Conservation (phyloP, 2,797 vertebrate genomes). For the Artibeus lituratus region DNA sequence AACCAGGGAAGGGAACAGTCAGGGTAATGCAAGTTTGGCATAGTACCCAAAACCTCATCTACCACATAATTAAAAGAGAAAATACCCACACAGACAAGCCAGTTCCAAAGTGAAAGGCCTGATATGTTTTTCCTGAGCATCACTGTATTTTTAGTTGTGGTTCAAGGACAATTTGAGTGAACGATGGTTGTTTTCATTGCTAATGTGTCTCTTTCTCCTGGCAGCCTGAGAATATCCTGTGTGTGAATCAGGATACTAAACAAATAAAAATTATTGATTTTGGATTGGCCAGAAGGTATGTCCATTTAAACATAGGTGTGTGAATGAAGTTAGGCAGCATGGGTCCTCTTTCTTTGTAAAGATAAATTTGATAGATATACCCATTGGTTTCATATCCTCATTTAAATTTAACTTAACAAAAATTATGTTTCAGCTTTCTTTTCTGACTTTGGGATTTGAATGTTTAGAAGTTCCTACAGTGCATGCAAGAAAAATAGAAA, state of each 20-base stretch:
- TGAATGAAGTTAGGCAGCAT: background rate
- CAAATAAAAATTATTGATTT: slow-evolving; percentile 99
- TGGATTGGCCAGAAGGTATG: slow-evolving; percentile 96
- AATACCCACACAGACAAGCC: slow-evolving; percentile 56
- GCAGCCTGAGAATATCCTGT: slow-evolving; percentile 98
- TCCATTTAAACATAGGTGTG: slow-evolving; percentile 44
- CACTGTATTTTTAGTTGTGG: slow-evolving; percentile 71
- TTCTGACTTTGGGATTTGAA: background rate
- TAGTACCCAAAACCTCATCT: background rate
- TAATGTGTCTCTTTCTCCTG: slow-evolving; percentile 76
- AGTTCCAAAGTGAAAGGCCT: slow-evolving; percentile 50
- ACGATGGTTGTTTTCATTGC: slow-evolving; percentile 65
- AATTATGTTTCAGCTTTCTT: background rate
- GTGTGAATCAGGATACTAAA: slow-evolving; percentile 93
- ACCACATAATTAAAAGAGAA: slow-evolving; percentile 68
- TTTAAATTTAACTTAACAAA: slow-evolving; percentile 13
- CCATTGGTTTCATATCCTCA: background rate
- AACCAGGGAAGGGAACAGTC: slow-evolving; percentile 44
- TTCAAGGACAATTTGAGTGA: slow-evolving; percentile 72
- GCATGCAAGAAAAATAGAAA: background rate
- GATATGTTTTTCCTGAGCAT: slow-evolving; percentile 66
- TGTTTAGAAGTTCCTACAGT: background rate
- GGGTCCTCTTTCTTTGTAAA: background rate
- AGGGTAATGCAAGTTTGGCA: slow-evolving; percentile 49
- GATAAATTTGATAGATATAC: background rate